Percentiles rank a stretch among this genome's conserved stretches.
Conservation (phyloP, 2,113 vertebrate genomes). For the Petaurus breviceps region DNA sequence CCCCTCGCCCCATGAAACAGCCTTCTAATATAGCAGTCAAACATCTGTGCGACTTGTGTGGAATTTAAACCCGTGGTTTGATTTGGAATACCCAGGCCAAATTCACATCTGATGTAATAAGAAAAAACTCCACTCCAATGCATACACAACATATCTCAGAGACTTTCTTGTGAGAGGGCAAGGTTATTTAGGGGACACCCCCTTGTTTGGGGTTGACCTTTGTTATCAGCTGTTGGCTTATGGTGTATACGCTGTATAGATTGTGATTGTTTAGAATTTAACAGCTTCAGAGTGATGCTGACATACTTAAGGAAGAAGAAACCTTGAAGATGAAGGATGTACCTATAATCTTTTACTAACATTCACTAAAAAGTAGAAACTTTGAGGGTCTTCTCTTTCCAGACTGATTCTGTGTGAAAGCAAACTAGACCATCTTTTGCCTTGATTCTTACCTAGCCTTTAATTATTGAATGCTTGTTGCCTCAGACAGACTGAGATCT, state of each 20-base stretch:
- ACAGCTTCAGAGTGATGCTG: not conserved
- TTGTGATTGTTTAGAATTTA: not conserved
- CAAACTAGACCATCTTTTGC: not conserved
- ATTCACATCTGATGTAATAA: not conserved
- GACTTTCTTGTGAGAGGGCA: not conserved
- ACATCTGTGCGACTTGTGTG: slow-evolving; percentile 8
- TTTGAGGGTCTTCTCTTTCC: not conserved
- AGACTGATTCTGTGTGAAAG: not conserved
- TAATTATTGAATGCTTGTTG: not conserved
- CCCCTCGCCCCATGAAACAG: not conserved
- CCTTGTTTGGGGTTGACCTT: not conserved
- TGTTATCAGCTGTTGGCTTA: not conserved
- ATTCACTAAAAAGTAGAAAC: not conserved
- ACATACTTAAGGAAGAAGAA: not conserved
- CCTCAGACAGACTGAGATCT: no score
- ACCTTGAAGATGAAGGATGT: not conserved
- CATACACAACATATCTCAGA: not conserved
- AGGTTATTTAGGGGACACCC: not conserved
- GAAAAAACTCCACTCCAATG: not conserved
- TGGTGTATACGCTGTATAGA: not conserved
- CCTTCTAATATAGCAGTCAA: slow-evolving; percentile 28
- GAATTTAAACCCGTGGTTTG: slow-evolving; percentile 17
- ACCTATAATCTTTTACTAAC: not conserved
- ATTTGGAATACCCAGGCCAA: slow-evolving; percentile 10
- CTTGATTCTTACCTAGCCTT: not conserved